Base-by-base conservation (phyloP, 1,140 invertebrate genomes). In the Drosophila sproati region DNA sequence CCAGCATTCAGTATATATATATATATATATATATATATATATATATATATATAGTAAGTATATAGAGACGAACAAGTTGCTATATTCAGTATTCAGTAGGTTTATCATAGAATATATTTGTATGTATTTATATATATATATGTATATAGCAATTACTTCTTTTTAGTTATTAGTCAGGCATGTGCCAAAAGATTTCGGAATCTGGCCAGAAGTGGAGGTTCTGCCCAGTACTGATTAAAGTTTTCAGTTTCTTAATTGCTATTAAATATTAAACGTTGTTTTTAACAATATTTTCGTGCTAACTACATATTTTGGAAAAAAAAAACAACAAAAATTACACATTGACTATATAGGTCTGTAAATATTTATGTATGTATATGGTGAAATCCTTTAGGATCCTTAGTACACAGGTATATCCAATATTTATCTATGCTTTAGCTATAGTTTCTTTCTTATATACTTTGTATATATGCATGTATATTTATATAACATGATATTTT, bases 401-500 rank as follows among this genome's bases (percentile, higher is more conserved):
- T 56, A 41, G n/a, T 72, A 55, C 4, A 63, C 29, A 32, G 29
- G 12, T 73, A 34, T 51, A 47, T 39, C 5, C 50, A 50, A 59
- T 41, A 69, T 61, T 73, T 68, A 20, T 45, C 72, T 61, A 61
- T 45, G 47, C 45, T 60, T 68, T 51, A 41, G 55, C 64, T 73
- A 50, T 32, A 60, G 28, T 39, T 51, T n/a, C 4, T 12, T 51
- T 35, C 45, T 29, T 41, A 63, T 62, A 55, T 71, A 63, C 50
- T 35, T 68, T 41, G 68, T 71, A 64, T 74, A 61, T 74, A 41
- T 56, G 8, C 54, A 68, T 77, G 79, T 63, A 5, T 73, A 51
- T 66, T 37, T 59, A 31, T 80, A 54, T 82, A 77, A 82, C 64
- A 88, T 83, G 80, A 88, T 89, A 88, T 88, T 89, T 71, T 83